A percentile compares a stretch with the other conserved stretches of the same genome.
These are phyloP conservation scores for Epizoanthus rinbou DNA, from an alignment of 92 coral and sea anemone genomes.

Conservation along the genomic window DNA sequence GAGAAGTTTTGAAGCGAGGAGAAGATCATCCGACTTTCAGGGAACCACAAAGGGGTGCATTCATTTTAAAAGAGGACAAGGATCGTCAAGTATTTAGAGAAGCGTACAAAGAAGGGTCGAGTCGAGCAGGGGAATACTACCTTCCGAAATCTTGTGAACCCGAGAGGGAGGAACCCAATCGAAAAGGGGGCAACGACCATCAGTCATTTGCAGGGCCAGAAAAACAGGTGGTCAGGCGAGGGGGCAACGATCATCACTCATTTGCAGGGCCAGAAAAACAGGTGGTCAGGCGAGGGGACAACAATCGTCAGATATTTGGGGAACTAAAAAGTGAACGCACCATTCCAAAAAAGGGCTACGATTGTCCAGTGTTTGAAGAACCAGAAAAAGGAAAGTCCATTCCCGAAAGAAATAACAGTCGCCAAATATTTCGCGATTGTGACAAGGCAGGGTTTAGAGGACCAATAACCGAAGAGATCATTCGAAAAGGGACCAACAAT, in stretches of 20 bases:
- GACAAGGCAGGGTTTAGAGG: too few species aligned
- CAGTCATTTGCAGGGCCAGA: background rate
- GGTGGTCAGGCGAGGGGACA: background rate
- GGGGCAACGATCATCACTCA: too few species aligned
- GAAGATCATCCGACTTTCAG: background rate
- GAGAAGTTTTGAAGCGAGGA: background rate
- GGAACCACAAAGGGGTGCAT: background rate
- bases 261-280: background rate
- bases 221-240: background rate
- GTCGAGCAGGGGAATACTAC: background rate
- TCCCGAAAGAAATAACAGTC: background rate
- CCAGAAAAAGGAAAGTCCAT: background rate
- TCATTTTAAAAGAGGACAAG: background rate
- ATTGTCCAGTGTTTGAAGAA: background rate
- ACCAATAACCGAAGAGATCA: background rate
- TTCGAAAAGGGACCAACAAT: slow-evolving; percentile 6
- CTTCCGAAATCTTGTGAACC: too few species aligned
- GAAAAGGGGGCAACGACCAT: background rate
- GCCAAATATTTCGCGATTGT: background rate
- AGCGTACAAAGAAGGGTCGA: background rate
- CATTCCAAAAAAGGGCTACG: background rate
- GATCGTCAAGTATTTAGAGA: background rate
- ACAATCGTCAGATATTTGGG: background rate
- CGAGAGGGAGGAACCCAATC: background rate
- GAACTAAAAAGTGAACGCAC: background rate